Evolutionary conservation across 1,140 invertebrate species (phyloP), one percentile per base, ranked within the genome.

Genomic region (Diorhabda sublineata): DNA sequence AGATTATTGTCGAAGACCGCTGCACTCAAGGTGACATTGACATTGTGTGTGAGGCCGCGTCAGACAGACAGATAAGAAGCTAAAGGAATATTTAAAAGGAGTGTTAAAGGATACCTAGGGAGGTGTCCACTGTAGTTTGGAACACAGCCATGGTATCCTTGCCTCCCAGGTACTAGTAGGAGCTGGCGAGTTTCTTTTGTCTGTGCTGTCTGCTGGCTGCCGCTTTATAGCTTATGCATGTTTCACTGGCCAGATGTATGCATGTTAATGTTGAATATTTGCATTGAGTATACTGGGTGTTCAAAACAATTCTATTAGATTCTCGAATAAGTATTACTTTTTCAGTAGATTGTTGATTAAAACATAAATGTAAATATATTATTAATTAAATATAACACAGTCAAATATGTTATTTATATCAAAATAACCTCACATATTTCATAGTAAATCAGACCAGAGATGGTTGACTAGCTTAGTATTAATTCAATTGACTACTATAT

Each of bases 61-160:
- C 64, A 70, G 66, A 72, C 66, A 69, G 58, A 66, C 68, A 65
- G 56, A 57, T 65, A 65, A 65, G 64, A 65, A 58, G 57, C 60
- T 59, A 62, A 59, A 52, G 45, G 59, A 66, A 58, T 6, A 52
- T 70, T 69, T 67, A 26, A 52, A 64, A 45, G 66, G 69, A 70
- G 65, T 64, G 79, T 76, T 66, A 63, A 72, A 75, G 79, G 81
- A 84, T 81, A 81, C 77, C 75, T 82, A 78, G 81, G 80, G 79
- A 82, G 80, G 82, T 81, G 77, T 83, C 83, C 84, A 84, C 83
- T 84, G 83, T 86, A 86, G 84, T 86, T 86, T 85, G 85, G 84
- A 86, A 86, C 84, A 86, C 85, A 86, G 85, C 84, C 84, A 86
- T 86, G 85, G 85, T 86, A 83, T 86, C 84, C 84, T 82, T 86